A percentile compares a stretch with the other conserved stretches of the same genome.
Conservation (phyloP, 2,888 invertebrate genomes). For the Conus canariensis region DNA sequence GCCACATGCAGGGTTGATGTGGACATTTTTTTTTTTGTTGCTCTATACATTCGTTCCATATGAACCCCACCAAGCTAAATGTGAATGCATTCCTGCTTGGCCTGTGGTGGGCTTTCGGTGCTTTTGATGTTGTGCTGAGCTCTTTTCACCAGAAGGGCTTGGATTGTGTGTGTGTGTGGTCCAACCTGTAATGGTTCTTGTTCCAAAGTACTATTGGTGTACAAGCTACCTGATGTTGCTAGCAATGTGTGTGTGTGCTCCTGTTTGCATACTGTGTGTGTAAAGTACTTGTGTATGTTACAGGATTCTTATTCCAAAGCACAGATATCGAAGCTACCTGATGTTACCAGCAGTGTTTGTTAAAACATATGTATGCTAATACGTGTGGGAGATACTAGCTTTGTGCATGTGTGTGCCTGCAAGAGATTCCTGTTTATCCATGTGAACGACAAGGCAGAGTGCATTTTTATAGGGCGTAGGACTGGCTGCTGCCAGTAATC, state of each 20-base stretch:
- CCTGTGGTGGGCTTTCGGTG: constrained; percentile 26
- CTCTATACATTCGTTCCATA: not conserved
- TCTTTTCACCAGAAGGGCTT: not conserved
- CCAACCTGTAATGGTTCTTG: not conserved
- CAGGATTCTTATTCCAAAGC: not conserved
- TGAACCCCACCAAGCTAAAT: constrained; percentile 15
- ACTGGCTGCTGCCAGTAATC: not conserved
- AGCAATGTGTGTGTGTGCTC: not conserved
- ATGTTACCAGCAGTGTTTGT: not conserved
- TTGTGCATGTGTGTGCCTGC: not conserved
- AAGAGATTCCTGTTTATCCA: not conserved
- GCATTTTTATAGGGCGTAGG: not conserved
- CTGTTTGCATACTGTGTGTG: not conserved
- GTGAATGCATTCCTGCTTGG: constrained; percentile 33
- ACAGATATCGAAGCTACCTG: not conserved
- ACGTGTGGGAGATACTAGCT: not conserved
- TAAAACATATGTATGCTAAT: not conserved
- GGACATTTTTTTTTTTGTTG: not conserved
- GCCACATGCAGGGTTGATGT: not conserved
- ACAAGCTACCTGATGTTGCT: not conserved
- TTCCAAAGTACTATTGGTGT: not conserved
- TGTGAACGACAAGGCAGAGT: not conserved
- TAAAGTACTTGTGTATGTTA: not conserved
- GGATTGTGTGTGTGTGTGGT: not conserved
- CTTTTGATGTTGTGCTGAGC: not conserved